Evolutionary conservation across 2,113 vertebrate genomes (phyloP), one percentile per base, ranked within the genome.

Genomic region (Apodemus speciosus): DNA sequence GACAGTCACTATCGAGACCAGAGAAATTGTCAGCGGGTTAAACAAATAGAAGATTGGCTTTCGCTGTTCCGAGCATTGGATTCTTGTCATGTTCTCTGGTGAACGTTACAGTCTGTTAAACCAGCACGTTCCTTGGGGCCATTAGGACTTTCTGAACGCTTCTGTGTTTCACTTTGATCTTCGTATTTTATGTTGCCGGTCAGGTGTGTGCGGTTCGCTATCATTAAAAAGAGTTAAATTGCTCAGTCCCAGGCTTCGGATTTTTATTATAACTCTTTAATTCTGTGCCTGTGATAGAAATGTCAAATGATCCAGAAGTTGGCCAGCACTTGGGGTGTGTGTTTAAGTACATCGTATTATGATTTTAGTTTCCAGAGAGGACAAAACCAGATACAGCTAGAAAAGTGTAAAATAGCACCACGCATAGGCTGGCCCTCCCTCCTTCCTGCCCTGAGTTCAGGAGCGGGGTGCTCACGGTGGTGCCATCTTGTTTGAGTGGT

Each of bases 121-220:
- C 60, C 46, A 30, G 66, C 89, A 10, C 35, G 68, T 92, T 93
- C 88, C 93, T 91, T 95, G 9, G 92, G 95, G 97, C 94, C 53
- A 38, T 88, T 88, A 85, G 76, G 89, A 95, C 90, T 94, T 93
- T 96, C 71, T 64, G 77, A 94, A 49, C 68, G 58, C 66, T 93
- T 94, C 84, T 89, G 9, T 79, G 89, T 91, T 95, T 97, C 60
- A 35, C 93, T 96, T 96, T 96, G 92, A 96, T 96, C 94, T 95
- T 85, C 93, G 75, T 92, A 97, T 96, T 97, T 97, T 95, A 90
- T 94, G 76, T 96, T 96, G 94, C 95, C 94, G 81, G 81, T 95
- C 95, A 95, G 96, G 93, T 89, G 93, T 94, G 95, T 92, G 89
- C 81, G 87, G 80, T 90, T 95, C 68, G 11, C 60, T 88, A 88